Conservation (phyloP, 2,797 vertebrate genomes). For the Megaceryle alcyon region DNA sequence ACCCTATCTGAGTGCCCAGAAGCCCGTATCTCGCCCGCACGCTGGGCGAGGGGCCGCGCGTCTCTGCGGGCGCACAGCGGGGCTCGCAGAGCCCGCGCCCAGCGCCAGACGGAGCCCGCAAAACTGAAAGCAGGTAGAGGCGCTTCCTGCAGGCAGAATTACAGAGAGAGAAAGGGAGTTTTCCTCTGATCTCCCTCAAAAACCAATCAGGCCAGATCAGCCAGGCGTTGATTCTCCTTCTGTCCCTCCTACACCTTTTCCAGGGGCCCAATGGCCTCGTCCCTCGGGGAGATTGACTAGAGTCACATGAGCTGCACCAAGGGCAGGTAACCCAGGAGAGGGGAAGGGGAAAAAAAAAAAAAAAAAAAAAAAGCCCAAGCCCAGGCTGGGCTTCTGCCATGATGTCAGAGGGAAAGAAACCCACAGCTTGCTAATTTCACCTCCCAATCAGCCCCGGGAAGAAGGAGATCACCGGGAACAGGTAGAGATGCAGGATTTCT, state of each 20-base stretch:
- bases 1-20: fast-evolving
- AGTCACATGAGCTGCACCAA: constrained; percentile 81
- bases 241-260: constrained; percentile 90
- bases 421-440: constrained; percentile 83
- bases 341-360: constrained; percentile 36
- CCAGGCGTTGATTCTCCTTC: constrained; percentile 46
- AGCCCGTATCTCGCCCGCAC: fast-evolving
- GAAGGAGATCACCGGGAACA: constrained; percentile 85
- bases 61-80: not conserved
- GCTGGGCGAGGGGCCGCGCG: not conserved
- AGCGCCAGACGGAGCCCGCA: not conserved
- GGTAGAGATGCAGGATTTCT: constrained; percentile 83
- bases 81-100: not conserved
- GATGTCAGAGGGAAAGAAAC: constrained; percentile 88
- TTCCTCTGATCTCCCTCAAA: constrained; percentile 44
- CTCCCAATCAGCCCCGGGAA: constrained; percentile 88
- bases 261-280: constrained; percentile 81
- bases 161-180: constrained; percentile 7
- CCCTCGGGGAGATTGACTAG: constrained; percentile 70
- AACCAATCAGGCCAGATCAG: constrained; percentile 79
- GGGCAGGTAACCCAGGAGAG: constrained; percentile 89
- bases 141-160: constrained; percentile 54
- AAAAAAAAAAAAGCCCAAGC: not conserved
- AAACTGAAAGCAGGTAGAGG: constrained; percentile 40
- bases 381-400: constrained; percentile 82